A percentile compares a stretch with the other conserved stretches of the same genome.
Evolutionary conservation across 2,888 invertebrate genomes (phyloP).

Genomic region (Drosophila mimica): DNA sequence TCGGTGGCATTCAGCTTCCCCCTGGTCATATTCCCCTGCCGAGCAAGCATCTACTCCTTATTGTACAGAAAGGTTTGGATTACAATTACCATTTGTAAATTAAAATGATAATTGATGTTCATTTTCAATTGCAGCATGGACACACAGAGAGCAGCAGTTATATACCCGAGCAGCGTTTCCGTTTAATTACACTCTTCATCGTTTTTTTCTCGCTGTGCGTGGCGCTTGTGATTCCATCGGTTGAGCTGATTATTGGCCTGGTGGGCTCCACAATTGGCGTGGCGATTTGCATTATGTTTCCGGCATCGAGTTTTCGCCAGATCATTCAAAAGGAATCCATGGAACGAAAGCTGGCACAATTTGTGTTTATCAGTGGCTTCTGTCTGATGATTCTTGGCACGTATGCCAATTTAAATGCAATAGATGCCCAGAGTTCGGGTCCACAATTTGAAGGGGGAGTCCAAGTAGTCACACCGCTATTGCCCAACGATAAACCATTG

Average conservation of each 20-base stretch:
- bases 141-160: slow-evolving; percentile 89
- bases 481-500: slow-evolving; percentile 42
- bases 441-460: slow-evolving; percentile 65
- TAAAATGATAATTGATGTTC: not conserved
- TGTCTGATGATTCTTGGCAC: slow-evolving; percentile 95
- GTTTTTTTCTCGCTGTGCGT: slow-evolving; percentile 91
- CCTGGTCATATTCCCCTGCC: slow-evolving; percentile 97
- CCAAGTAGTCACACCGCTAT: slow-evolving; percentile 60
- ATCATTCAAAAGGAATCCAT: slow-evolving; percentile 93
- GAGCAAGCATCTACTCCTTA: slow-evolving; percentile 96
- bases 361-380: slow-evolving; percentile 92
- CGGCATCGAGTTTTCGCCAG: slow-evolving; percentile 94
- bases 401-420: slow-evolving; percentile 93
- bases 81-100: not conserved
- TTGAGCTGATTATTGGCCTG: slow-evolving; percentile 96
- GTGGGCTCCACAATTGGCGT: slow-evolving; percentile 98
- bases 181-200: slow-evolving; percentile 92
- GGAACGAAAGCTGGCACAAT: slow-evolving; percentile 92
- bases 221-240: slow-evolving; percentile 95
- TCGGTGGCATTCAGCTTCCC: slow-evolving; percentile 99
- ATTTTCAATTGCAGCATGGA: slow-evolving; percentile 85
- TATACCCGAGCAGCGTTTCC: slow-evolving; percentile 94
- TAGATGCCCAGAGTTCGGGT: slow-evolving; percentile 87
- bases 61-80: slow-evolving; percentile 91
- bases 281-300: slow-evolving; percentile 96